Evolutionary conservation across 2,888 invertebrate species (phyloP), one percentile per base, ranked within the genome.

Genomic region (Neoitamus cyanurus): DNA sequence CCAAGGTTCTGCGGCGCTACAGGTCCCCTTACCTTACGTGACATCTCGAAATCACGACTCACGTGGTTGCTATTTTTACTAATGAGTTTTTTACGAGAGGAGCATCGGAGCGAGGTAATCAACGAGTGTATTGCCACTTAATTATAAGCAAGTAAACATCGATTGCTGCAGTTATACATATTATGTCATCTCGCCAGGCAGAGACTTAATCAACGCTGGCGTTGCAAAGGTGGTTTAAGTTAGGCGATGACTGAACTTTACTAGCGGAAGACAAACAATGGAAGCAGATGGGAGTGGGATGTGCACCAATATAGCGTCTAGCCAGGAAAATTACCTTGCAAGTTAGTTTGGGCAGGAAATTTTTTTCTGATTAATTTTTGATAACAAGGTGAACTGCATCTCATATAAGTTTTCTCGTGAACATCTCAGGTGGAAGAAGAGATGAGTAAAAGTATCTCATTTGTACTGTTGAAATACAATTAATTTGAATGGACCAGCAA

Each of bases 11-110:
- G 58, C 25, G 75, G 42, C 42, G 75, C 75, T 75, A 75, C 75
- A 75, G 25, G 75, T 75, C 58, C 36, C 42, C 28, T 75, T 28
- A 42, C 37, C 42, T 73, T 75, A 42, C 28, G 75, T 75, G 75
- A 75, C 75, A 42, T 75, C 75, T 75, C 25, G 20, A 7, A 75
- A 28, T 75, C 75, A 75, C 75, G 75, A 75, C 28, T 42, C 42
- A 42, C 42, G 75, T 75, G 75, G 34, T 75, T 28, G 75, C 37
- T 75, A 75, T 75, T 75, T 75, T 75, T 37, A 75, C 25, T 42
- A 28, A 75, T 75, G 25, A 58, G 37, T 25, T 37, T 34, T 37
- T 75, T 75, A 42, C 13, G 75, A 37, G n/a, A 75, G 7, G 28
- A 75, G 11, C 42, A 58, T 58, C 58, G 58, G 7, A 7, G 58